Evolutionary conservation across 2,113 vertebrate genomes (phyloP).

Genomic region (Hucho hucho): DNA sequence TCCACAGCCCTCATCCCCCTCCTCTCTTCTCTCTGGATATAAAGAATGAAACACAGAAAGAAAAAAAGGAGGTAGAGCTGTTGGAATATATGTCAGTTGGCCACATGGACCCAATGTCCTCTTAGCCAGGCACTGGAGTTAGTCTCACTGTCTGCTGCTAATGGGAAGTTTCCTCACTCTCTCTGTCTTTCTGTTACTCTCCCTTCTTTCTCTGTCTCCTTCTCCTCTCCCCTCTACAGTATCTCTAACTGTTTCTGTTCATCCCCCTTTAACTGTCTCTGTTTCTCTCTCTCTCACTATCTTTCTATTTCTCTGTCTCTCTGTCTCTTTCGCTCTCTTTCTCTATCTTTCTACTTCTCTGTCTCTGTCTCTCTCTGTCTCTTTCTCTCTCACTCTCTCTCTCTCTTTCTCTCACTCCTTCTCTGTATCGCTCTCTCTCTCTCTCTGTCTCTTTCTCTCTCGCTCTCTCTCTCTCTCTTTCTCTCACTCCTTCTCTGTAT

Average conservation of each 20-base stretch:
- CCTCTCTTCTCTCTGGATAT: constrained; percentile 49
- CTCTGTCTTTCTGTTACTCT: constrained; percentile 13
- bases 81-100: constrained; percentile 67
- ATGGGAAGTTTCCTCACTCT: neutral
- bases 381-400: no score
- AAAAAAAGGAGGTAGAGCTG: constrained; percentile 7
- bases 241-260: neutral
- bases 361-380: no score
- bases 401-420: no score
- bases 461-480: no score
- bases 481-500: no score
- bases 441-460: no score
- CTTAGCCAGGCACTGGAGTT: neutral
- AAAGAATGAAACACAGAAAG: constrained; percentile 44
- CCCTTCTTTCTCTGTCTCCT: neutral
- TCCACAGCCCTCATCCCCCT: constrained; percentile 37
- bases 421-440: no score
- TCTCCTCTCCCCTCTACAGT: no score
- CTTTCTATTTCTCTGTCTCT: no score
- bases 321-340: no score
- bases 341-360: no score
- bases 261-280: neutral
- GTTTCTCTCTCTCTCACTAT: neutral
- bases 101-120: constrained; percentile 31
- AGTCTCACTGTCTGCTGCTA: no score